Conservation (phyloP, 2,113 vertebrate species). For the Xiphophorus couchianus region DNA sequence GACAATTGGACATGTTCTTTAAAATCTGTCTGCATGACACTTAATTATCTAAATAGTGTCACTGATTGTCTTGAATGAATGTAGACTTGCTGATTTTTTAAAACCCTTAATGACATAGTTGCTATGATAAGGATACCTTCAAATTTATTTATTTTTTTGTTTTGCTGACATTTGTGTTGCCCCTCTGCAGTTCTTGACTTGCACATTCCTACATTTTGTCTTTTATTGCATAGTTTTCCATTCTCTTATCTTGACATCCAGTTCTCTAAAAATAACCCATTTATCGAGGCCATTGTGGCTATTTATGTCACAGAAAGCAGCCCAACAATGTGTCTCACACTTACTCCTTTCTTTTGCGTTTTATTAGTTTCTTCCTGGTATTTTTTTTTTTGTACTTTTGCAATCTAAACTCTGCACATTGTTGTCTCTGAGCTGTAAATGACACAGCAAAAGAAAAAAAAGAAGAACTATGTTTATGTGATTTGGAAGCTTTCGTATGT, state of each 20-base stretch:
- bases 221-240: slow-evolving; percentile 60
- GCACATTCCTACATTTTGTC: slow-evolving; percentile 43
- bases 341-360: slow-evolving; percentile 5
- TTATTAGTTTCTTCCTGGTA: slow-evolving; percentile 40
- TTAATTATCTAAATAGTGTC: no score
- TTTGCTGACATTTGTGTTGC: slow-evolving; percentile 43
- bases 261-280: slow-evolving; percentile 62
- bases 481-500: slow-evolving; percentile 33
- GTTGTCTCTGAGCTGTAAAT: slow-evolving; percentile 19
- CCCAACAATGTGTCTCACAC: slow-evolving; percentile 6
- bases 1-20: no score
- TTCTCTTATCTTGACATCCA: slow-evolving; percentile 59
- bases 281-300: slow-evolving; percentile 66
- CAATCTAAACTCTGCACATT: slow-evolving; percentile 44
- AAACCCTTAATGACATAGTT: neutral
- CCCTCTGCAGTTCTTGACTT: slow-evolving; percentile 16
- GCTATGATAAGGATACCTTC: neutral
- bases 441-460: slow-evolving; percentile 1
- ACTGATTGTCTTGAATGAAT: neutral
- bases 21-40: no score
- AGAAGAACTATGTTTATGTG: slow-evolving; percentile 9
- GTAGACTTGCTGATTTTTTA: neutral
- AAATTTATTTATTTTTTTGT: slow-evolving; percentile 32
- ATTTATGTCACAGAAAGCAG: slow-evolving; percentile 49
- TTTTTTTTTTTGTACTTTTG: slow-evolving; percentile 7